Base-by-base conservation (phyloP, 2,113 vertebrate genomes). In the Muntiacus reevesi region DNA sequence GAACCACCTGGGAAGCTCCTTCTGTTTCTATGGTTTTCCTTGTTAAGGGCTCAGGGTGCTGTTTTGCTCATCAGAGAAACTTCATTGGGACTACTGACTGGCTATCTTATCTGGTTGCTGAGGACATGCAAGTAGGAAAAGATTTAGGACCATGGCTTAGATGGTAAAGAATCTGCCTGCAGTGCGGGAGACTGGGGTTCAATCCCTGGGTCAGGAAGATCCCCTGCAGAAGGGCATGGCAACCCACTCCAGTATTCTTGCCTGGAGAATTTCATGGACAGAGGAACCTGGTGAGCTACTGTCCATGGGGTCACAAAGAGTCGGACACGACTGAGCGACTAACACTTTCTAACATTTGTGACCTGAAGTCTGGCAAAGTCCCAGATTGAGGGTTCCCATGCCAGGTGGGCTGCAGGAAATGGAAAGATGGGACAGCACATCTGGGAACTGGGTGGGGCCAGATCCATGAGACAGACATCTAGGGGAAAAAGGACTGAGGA, bases 351-450 rank as follows among this genome's bases (percentile, higher is more conserved):
- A 36, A 74, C 36, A 40, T 76, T 16, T 79, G 23, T 76, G 33
- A 40, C 85, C 25, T 76, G 76, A 93, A 52, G 36, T 93, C 50
- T 50, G 50, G 47, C 71, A 25, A 96, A 19, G 33, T 71, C 23
- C 21, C 23, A 36, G 62, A 40, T 12, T 74, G 67, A 40, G 54
- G 40, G 10, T 60, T 30, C 43, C 33, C 5, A 47, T 19, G 60
- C 54, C 60, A 33, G 30, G 47, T 47, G 23, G 19, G 10, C 64
- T 15, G 33, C 59, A 78, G 30, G 59, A 52, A 21, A 15, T 11
- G 28, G 36, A 28, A 67, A 15, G 27, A 64, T 0, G 2, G 57
- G 28, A 0, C 15, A 9, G 27, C 19, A 8, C 19, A 19, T 55
- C 11, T 91, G 47, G 67, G 5, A 82, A 64, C 11, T 0, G 33